Evolutionary conservation across 2,888 invertebrate genomes (phyloP).

Genomic region (Phengaris alcon): DNA sequence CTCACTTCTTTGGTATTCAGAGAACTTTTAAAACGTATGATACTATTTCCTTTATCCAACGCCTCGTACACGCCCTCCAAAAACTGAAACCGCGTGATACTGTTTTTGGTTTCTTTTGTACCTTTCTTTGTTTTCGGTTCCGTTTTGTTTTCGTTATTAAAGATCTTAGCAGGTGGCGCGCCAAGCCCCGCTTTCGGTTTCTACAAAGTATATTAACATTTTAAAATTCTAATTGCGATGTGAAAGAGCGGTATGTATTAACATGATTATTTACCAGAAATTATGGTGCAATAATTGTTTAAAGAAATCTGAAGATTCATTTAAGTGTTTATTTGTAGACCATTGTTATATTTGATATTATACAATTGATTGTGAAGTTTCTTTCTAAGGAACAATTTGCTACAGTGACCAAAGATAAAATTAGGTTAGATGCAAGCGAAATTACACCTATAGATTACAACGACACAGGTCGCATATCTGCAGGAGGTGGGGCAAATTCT

Average conservation of each 20-base stretch:
- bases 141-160: not conserved
- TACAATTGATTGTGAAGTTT: too few species aligned
- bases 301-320: not conserved
- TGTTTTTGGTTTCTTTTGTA: not conserved
- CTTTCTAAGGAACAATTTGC: too few species aligned
- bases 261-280: too few species aligned
- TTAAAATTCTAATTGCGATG: not conserved
- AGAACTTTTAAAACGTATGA: not conserved
- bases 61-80: not conserved
- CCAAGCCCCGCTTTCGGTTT: constrained; percentile 20
- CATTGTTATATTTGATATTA: too few species aligned
- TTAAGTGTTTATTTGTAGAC: too few species aligned
- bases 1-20: not conserved
- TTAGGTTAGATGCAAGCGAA: too few species aligned
- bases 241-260: too few species aligned
- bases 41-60: not conserved
- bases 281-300: not conserved
- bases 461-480: too few species aligned
- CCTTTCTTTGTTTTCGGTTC: not conserved
- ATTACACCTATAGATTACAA: too few species aligned
- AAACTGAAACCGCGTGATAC: not conserved
- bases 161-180: not conserved
- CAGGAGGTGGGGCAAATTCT: too few species aligned
- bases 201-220: not conserved
- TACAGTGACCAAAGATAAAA: too few species aligned